These are phyloP conservation scores for Tyria jacobaeae DNA, from an alignment of 2,888 invertebrate species.

Conservation along the genomic window DNA sequence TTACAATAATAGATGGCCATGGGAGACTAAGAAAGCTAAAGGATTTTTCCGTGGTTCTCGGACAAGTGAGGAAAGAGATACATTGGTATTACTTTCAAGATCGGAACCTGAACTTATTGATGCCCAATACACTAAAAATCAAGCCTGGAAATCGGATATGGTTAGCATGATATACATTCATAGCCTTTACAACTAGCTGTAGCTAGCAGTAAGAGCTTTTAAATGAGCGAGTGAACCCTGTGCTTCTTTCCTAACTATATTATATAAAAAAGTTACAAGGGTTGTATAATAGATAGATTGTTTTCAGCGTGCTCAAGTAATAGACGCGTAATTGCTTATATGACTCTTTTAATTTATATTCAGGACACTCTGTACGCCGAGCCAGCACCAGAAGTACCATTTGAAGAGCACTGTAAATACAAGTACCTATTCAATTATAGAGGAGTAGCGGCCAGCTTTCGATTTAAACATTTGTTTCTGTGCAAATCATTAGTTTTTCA, in stretches of 20 bases:
- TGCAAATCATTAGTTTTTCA: constrained; percentile 97
- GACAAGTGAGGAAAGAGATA: constrained; percentile 96
- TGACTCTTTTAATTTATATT: constrained; percentile 36
- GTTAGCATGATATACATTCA: constrained; percentile 72
- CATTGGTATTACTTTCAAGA: constrained; percentile 93
- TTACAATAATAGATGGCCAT: constrained; percentile 83
- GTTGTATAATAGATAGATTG: too few relatives aligned
- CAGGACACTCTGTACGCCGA: constrained; percentile 94
- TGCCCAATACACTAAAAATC: constrained; percentile 98
- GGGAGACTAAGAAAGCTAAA: constrained; percentile 90
- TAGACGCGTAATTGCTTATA: too few relatives aligned
- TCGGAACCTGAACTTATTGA: constrained; percentile 92
- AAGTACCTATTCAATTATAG: constrained; percentile 98
- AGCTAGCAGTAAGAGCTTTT: background rate
- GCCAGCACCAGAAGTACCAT: constrained; percentile 94
- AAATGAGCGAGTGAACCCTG: background rate
- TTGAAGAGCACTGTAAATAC: constrained; percentile 97
- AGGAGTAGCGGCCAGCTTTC: constrained; percentile 98
- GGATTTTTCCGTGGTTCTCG: constrained; percentile 98
- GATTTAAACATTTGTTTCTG: constrained; percentile 97
- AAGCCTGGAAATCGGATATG: constrained; percentile 98
- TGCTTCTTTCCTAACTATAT: background rate
- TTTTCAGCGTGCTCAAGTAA: too few relatives aligned
- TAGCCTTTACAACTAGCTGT: background rate
- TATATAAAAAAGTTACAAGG: background rate